These are phyloP conservation scores for Nomada ruficornis DNA, from an alignment of 2,888 invertebrate genomes.

Conservation along the genomic window DNA sequence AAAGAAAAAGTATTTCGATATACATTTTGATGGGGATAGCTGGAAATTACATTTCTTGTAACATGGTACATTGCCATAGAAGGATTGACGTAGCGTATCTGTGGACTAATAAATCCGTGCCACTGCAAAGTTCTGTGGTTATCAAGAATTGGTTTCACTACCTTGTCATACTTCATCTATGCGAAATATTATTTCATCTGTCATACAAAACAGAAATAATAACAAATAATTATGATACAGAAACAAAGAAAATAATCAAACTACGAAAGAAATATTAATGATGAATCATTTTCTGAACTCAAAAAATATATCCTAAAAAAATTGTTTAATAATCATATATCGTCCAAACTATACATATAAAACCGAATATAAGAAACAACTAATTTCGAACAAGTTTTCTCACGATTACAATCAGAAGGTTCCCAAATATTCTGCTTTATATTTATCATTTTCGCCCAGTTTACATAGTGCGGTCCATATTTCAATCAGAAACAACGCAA, in stretches of 20 bases:
- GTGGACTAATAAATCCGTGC: background rate
- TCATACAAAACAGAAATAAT: too few species aligned
- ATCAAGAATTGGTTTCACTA: background rate
- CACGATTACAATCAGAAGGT: background rate
- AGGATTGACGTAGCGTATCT: background rate
- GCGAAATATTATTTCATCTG: too few species aligned
- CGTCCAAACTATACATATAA: too few species aligned
- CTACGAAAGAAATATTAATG: too few species aligned
- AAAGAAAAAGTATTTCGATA: conserved; percentile 16
- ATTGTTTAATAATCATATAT: too few species aligned
- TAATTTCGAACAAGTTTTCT: too few species aligned
- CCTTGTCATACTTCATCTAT: too few species aligned
- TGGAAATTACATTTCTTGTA: conserved; percentile 5
- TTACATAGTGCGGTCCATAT: conserved; percentile 1
- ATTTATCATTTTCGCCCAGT: background rate
- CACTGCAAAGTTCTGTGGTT: background rate
- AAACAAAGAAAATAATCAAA: too few species aligned
- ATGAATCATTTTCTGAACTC: too few species aligned
- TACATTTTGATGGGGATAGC: background rate
- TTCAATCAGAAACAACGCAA: conserved; percentile 20
- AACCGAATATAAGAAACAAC: too few species aligned
- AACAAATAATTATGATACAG: too few species aligned
- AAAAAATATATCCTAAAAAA: too few species aligned
- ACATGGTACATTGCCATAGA: background rate
- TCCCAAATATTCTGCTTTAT: background rate